A percentile compares a stretch with the other conserved stretches of the same genome.
Conservation (phyloP, 2,113 vertebrate genomes). For the Tinamus guttatus region DNA sequence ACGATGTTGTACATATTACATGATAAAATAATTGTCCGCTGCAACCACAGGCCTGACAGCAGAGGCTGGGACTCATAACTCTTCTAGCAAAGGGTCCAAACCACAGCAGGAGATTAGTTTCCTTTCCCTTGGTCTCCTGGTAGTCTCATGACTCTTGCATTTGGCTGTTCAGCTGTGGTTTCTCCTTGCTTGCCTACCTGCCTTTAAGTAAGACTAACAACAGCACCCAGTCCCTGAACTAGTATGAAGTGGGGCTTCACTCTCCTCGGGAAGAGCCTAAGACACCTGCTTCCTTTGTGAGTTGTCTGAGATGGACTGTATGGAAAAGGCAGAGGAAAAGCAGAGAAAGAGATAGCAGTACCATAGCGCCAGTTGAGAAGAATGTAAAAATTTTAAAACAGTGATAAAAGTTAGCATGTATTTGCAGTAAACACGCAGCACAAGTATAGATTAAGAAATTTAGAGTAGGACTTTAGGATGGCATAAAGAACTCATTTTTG, state of each 20-base stretch:
- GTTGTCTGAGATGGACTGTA: neutral
- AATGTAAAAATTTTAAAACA: neutral
- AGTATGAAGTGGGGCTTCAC: neutral
- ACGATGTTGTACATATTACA: neutral
- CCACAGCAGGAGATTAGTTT: neutral
- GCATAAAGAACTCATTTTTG: neutral
- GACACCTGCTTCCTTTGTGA: rapidly evolving
- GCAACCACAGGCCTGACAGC: neutral
- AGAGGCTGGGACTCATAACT: neutral
- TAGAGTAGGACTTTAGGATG: neutral
- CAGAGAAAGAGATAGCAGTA: no score
- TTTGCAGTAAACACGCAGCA: neutral
- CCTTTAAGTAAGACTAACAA: neutral
- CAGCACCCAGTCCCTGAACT: neutral
- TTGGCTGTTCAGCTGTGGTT: neutral
- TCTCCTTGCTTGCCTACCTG: neutral
- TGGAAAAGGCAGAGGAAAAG: neutral
- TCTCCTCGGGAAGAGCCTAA: neutral
- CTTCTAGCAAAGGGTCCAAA: neutral
- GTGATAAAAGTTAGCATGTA: neutral
- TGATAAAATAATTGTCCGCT: neutral
- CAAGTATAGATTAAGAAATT: neutral
- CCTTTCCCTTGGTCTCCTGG: neutral
- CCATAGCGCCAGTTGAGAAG: neutral
- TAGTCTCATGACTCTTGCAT: neutral